Percentiles rank a stretch among this genome's conserved stretches.
These are phyloP conservation scores for Drosophila sordidula DNA, from an alignment of 2,888 invertebrate genomes.

Conservation along the genomic window DNA sequence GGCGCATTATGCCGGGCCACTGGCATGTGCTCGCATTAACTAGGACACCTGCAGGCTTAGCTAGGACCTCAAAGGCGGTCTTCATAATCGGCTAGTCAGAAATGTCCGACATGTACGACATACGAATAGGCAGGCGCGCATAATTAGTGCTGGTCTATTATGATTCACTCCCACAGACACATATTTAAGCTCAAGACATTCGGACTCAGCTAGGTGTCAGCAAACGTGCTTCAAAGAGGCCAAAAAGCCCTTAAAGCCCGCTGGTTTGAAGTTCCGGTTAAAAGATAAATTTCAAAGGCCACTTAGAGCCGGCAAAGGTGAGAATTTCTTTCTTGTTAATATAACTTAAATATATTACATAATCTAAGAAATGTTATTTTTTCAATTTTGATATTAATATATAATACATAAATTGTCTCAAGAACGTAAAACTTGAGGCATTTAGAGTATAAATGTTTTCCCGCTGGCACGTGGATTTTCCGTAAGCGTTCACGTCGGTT, in stretches of 20 bases:
- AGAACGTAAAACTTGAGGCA: too few relatives aligned
- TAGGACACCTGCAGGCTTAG: conserved; percentile 49
- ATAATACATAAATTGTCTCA: too few relatives aligned
- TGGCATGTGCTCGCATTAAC: conserved; percentile 49
- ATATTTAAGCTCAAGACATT: not conserved
- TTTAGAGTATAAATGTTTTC: too few relatives aligned
- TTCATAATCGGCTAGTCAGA: not conserved
- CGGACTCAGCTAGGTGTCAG: not conserved
- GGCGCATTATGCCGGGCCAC: conserved; percentile 62
- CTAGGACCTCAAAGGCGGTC: not conserved
- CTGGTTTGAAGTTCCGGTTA: not conserved
- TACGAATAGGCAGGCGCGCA: not conserved
- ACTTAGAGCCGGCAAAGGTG: too few relatives aligned
- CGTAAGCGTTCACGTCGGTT: too few relatives aligned
- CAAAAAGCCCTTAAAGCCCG: not conserved
- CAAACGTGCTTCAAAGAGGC: not conserved
- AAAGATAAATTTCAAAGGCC: too few relatives aligned
- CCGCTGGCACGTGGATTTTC: too few relatives aligned
- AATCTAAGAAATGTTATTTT: too few relatives aligned
- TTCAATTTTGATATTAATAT: too few relatives aligned
- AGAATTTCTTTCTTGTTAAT: too few relatives aligned
- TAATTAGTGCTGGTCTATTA: conserved; percentile 14
- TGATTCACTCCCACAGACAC: conserved; percentile 16
- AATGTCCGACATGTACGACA: not conserved
- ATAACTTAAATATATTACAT: too few relatives aligned